phyloP scores from a whole-genome alignment of 2,888 invertebrate genomes.

The Thymelicus lineola region DNA sequence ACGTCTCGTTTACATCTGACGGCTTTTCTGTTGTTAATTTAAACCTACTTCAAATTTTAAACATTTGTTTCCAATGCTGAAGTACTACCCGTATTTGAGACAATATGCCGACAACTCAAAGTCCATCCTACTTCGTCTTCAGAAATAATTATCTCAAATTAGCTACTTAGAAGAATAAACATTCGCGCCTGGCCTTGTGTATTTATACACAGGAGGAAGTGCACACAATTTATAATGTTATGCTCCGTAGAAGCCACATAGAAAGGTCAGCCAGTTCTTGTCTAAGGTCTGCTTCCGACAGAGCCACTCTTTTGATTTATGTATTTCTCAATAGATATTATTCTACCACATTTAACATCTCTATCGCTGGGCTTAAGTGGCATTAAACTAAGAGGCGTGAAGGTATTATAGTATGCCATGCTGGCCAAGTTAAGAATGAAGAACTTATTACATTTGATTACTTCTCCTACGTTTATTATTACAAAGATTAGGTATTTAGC shows the following conservation, averaged over 20 bases:
- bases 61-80: background rate
- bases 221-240: slow-evolving; percentile 37
- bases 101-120: too few relatives aligned
- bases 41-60: too few relatives aligned
- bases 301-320: slow-evolving; percentile 17
- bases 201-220: slow-evolving; percentile 40
- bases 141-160: slow-evolving; percentile 17
- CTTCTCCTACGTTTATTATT: too few relatives aligned
- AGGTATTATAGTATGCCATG: background rate
- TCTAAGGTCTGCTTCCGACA: slow-evolving; percentile 40
- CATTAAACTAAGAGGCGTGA: slow-evolving; percentile 8
- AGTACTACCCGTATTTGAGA: background rate
- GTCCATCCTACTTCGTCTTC: background rate
- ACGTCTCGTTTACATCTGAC: too few relatives aligned
- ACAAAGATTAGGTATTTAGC: too few relatives aligned
- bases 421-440: background rate
- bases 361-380: background rate
- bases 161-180: slow-evolving; percentile 21
- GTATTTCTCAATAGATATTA: background rate
- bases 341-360: background rate
- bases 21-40: too few relatives aligned
- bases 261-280: slow-evolving; percentile 41
- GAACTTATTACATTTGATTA: background rate
- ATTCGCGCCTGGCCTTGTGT: slow-evolving; percentile 27
- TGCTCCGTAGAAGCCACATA: slow-evolving; percentile 38